These are phyloP conservation scores for Nymphalis io DNA, from an alignment of 1,140 invertebrate species.

Conservation along the genomic window DNA sequence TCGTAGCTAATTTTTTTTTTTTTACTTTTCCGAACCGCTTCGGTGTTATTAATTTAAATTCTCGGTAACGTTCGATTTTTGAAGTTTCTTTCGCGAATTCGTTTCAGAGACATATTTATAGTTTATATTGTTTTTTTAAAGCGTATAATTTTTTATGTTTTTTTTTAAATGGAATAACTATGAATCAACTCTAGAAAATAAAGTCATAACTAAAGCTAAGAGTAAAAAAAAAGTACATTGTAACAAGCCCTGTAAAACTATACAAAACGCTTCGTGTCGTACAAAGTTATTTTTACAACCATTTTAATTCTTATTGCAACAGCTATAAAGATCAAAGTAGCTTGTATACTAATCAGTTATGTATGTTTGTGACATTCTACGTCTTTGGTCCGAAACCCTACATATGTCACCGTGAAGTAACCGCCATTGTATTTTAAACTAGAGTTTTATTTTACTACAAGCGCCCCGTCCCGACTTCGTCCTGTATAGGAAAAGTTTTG, in stretches of 20 bases:
- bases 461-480: too few species aligned
- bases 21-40: not conserved
- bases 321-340: not conserved
- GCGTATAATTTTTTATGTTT: too few species aligned
- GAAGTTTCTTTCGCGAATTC: not conserved
- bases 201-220: not conserved
- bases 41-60: constrained; percentile 19
- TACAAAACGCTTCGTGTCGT: too few species aligned
- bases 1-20: constrained; percentile 13
- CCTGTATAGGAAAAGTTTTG: too few species aligned
- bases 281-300: not conserved
- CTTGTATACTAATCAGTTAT: not conserved
- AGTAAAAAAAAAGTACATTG: not conserved
- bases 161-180: too few species aligned
- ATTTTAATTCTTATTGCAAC: not conserved
- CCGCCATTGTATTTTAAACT: too few species aligned
- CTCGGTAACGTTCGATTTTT: constrained; percentile 6
- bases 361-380: not conserved
- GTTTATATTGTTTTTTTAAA: too few species aligned
- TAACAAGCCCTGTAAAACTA: not conserved
- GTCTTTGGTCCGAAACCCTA: not conserved
- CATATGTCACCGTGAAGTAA: not conserved
- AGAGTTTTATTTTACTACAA: not conserved
- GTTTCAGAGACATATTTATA: not conserved
- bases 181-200: not conserved